Base-by-base conservation (phyloP, 2,797 vertebrate species). In the Channallabes apus region DNA sequence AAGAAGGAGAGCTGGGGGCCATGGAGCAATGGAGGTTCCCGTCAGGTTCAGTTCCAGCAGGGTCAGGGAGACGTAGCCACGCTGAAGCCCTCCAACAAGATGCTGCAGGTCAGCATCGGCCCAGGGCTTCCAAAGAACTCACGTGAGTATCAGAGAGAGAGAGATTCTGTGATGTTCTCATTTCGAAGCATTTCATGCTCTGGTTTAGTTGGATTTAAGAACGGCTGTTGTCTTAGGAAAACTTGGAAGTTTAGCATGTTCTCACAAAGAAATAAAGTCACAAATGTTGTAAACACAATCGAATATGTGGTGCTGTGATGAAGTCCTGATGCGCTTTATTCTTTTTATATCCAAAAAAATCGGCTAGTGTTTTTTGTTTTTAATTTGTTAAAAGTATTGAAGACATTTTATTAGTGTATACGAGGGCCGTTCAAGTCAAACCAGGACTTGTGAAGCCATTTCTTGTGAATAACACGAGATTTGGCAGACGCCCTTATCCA, bases 1-100 rank as follows among this genome's bases (percentile, higher is more conserved):
- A 99, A 99, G 89, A 99, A 99, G 93, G 98, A 99, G 93, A 97
- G 94, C 87, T 99, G 98, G 98, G 98, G 97, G 9, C 98, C 97
- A 58, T 94, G 98, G 96, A 99, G 96, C 20, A 97, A 96, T 0
- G 95, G 94, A 0, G 96, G 97, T 24, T 96, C 98, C 82, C 94
- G 98, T 46, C 98, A 99, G 93, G 96, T 99, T 78, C 91, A 96
- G 58, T 99, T 99, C 81, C 89, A 96, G 58, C 96, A 96, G 90
- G 97, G 97, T 85, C 96, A 96, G 75, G 98, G 97, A 1, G 96
- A 98, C 58, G 72, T 90, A 86, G 95, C 96, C 12, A 59, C 96
- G 18, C 94, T 99, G 86, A 97, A 97, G 91, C 96, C 98, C 79
- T 97, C 97, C 9, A 98, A 95, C 89, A 99, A 99, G 92, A 95